Conservation (phyloP, 1,140 invertebrate species). For the Hypsibius dujardini region DNA sequence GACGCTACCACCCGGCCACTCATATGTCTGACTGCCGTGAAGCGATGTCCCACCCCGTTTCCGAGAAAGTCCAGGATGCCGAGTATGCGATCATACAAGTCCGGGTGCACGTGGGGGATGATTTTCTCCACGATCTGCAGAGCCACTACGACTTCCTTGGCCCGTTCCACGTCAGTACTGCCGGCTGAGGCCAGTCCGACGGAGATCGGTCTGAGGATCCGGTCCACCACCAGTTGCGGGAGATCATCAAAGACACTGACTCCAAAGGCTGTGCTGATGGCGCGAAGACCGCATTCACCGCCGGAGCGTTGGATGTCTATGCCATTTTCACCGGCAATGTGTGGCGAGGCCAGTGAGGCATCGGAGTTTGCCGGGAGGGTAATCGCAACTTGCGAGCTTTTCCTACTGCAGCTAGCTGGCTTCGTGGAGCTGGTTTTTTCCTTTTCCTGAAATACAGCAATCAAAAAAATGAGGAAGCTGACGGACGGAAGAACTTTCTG, state of each 20-base stretch:
- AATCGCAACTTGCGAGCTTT: too few species aligned
- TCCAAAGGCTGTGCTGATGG: constrained; percentile 47
- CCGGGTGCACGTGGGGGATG: constrained; percentile 42
- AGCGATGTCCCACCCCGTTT: constrained; percentile 48
- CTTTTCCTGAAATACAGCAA: too few species aligned
- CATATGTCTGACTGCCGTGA: constrained; percentile 64
- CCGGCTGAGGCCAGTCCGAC: neutral
- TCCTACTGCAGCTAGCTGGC: too few species aligned
- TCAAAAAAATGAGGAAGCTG: too few species aligned
- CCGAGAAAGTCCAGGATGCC: neutral
- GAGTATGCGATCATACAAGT: constrained; percentile 33
- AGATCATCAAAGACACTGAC: constrained; percentile 48
- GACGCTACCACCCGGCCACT: constrained; percentile 59
- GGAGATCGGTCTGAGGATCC: constrained; percentile 14
- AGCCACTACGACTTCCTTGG: constrained; percentile 54
- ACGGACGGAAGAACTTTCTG: too few species aligned
- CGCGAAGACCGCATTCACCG: constrained; percentile 52
- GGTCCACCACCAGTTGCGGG: constrained; percentile 35
- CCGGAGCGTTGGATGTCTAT: constrained; percentile 49
- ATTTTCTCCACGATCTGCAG: constrained; percentile 67
- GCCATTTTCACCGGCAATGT: too few species aligned
- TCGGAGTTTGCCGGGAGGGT: too few species aligned
- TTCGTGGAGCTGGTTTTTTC: too few species aligned
- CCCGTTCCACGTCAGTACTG: constrained; percentile 33
- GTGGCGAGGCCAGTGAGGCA: too few species aligned